phyloP scores from a whole-genome alignment of 2,113 vertebrate species.

The Gnathonemus longibarbis region DNA sequence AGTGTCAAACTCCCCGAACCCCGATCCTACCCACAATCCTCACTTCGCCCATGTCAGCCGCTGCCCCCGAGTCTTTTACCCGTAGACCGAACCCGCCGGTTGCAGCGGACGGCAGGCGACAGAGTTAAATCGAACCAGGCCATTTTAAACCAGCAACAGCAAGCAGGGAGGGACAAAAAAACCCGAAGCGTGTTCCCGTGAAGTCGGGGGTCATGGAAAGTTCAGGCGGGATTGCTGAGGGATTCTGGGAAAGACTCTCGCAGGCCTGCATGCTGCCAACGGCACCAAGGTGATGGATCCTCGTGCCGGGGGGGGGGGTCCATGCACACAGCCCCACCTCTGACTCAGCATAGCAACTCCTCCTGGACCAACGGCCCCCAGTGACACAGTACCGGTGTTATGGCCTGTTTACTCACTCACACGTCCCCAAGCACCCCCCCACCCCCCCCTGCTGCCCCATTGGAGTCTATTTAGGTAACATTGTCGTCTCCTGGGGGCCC shows the following conservation, averaged over 20 bases:
- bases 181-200: slow-evolving; percentile 54
- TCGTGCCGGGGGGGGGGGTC: background rate
- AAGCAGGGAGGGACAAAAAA: slow-evolving; percentile 31
- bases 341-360: background rate
- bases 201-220: slow-evolving; percentile 59
- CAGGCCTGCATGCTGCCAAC: slow-evolving; percentile 20
- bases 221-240: slow-evolving; percentile 46
- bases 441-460: background rate
- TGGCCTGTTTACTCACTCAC: background rate
- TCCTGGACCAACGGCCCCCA: background rate
- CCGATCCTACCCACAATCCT: background rate
- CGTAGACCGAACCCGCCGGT: slow-evolving; percentile 57
- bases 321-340: background rate
- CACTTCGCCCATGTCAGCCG: slow-evolving; percentile 37
- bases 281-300: background rate
- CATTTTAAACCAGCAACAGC: slow-evolving; percentile 39
- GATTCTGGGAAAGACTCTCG: slow-evolving; percentile 32
- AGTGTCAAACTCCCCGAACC: background rate
- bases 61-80: slow-evolving; percentile 45
- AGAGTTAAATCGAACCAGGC: slow-evolving; percentile 59
- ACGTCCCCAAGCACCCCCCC: background rate
- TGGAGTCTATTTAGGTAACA: background rate
- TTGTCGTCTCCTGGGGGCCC: background rate
- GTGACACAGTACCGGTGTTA: background rate
- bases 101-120: slow-evolving; percentile 50